Percentiles rank a stretch among this genome's conserved stretches.
Conservation (phyloP, 2,797 vertebrate genomes). For the Hippocampus kuda region DNA sequence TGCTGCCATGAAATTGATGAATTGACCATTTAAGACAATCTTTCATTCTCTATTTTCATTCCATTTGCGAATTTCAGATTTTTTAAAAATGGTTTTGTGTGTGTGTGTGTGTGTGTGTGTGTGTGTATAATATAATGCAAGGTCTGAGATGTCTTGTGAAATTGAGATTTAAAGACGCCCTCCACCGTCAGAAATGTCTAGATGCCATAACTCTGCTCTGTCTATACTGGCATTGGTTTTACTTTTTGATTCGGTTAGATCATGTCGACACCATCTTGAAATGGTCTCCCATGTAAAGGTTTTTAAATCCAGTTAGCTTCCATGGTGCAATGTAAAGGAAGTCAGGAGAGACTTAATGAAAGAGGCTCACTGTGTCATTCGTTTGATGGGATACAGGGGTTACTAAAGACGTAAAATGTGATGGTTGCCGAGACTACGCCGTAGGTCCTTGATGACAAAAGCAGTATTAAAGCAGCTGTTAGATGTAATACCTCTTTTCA, state of each 20-base stretch:
- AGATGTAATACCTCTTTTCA: not conserved
- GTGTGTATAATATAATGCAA: too few species aligned
- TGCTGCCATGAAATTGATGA: too few species aligned
- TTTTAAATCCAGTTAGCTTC: not conserved
- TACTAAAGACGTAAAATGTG: not conserved
- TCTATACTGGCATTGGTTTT: not conserved
- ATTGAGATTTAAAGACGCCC: not conserved
- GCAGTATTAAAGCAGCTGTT: not conserved
- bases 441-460: not conserved
- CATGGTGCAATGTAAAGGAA: not conserved
- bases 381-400: not conserved
- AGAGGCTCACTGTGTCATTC: not conserved
- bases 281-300: not conserved
- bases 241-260: not conserved
- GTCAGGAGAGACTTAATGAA: not conserved
- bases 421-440: not conserved
- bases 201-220: not conserved
- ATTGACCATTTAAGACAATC: too few species aligned
- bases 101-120: too few species aligned
- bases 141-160: not conserved
- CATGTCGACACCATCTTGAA: not conserved
- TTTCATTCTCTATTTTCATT: too few species aligned
- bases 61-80: too few species aligned
- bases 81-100: too few species aligned
- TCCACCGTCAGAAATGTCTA: not conserved